Conservation (phyloP, 2,113 vertebrate species). For the Chlorocebus sabaeus region DNA sequence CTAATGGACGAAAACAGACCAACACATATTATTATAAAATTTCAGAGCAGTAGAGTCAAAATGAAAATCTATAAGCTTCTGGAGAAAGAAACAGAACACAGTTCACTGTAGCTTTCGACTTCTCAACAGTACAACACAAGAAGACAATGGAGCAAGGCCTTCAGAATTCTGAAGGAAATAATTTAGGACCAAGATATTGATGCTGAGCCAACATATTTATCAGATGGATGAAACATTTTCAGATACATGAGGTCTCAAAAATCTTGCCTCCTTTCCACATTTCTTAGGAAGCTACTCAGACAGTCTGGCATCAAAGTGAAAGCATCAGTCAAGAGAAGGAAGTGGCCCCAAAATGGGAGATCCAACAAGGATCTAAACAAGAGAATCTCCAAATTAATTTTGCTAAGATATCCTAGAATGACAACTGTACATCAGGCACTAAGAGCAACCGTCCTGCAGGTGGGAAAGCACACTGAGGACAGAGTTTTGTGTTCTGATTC, state of each 20-base stretch:
- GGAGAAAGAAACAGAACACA: background rate
- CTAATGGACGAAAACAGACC: background rate
- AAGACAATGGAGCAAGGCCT: background rate
- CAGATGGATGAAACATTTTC: background rate
- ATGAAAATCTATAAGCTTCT: background rate
- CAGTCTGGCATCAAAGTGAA: background rate
- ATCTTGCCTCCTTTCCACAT: background rate
- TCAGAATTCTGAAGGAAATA: background rate
- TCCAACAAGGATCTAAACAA: background rate
- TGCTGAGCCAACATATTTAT: background rate
- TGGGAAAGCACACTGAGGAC: background rate
- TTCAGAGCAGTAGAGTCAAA: background rate
- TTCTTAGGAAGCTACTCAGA: background rate
- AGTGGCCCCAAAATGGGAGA: background rate
- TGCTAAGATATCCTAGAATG: background rate
- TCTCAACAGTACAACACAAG: background rate
- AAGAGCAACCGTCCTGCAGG: background rate
- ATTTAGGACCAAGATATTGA: background rate
- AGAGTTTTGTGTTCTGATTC: background rate
- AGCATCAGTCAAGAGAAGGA: background rate
- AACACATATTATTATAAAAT: background rate
- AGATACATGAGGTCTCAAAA: background rate
- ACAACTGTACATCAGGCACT: background rate
- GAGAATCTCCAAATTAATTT: background rate
- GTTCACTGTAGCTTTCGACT: background rate